phyloP scores from a whole-genome alignment of 2,113 vertebrate genomes.

The Chaetodon trifascialis region DNA sequence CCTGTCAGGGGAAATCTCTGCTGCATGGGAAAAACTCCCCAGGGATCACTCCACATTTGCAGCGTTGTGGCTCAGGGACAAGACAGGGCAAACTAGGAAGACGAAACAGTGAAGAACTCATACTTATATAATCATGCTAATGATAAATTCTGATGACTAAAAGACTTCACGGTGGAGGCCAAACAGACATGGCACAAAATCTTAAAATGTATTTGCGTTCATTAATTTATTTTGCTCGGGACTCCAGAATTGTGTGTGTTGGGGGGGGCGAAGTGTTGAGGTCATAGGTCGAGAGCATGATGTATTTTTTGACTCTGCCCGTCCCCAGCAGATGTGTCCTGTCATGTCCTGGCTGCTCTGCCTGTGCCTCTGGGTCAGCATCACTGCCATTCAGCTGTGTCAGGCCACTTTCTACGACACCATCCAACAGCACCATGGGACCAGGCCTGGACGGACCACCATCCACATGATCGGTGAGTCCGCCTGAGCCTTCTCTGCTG shows the following conservation, averaged over 20 bases:
- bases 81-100: conserved; percentile 66
- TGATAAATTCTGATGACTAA: conserved; percentile 67
- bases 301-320: conserved; percentile 74
- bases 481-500: background rate
- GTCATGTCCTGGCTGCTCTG: conserved; percentile 97
- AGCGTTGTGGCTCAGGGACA: conserved; percentile 71
- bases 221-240: background rate
- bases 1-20: conserved; percentile 82
- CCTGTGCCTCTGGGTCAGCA: conserved; percentile 92
- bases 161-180: conserved; percentile 33
- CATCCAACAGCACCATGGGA: conserved; percentile 93
- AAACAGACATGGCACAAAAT: conserved; percentile 35
- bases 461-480: conserved; percentile 83
- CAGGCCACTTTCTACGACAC: conserved; percentile 94
- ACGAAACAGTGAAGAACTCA: conserved; percentile 64
- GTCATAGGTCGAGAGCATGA: conserved; percentile 50
- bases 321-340: conserved; percentile 90
- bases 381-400: conserved; percentile 92
- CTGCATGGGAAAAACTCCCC: conserved; percentile 78
- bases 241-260: conserved; percentile 14
- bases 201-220: background rate
- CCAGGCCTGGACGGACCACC: conserved; percentile 90
- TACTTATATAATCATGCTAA: conserved; percentile 75
- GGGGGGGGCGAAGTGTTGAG: background rate
- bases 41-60: conserved; percentile 80